Percentiles rank a stretch among this genome's conserved stretches.
Evolutionary conservation across 1,140 invertebrate genomes (phyloP).

Genomic region (Anastrepha ludens): DNA sequence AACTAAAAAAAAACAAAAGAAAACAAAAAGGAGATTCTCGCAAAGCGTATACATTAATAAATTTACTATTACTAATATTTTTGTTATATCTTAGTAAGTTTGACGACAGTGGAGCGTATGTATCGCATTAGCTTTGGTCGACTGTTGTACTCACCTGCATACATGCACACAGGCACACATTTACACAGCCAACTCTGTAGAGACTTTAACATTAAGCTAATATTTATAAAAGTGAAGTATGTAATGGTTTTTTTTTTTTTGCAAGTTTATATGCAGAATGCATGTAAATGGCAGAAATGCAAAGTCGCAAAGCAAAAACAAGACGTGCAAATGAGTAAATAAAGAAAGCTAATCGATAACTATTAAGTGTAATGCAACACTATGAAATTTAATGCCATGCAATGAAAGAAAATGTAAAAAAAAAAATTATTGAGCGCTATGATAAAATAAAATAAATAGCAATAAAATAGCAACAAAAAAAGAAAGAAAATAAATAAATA

Average conservation of each 20-base stretch:
- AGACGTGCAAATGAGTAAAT: neutral
- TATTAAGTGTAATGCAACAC: neutral
- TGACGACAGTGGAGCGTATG: neutral
- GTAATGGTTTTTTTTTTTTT: too few species aligned
- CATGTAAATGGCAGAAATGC: too few species aligned
- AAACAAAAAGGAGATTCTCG: too few species aligned
- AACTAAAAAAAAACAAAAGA: neutral
- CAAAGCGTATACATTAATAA: neutral
- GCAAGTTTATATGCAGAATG: too few species aligned
- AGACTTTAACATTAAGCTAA: too few species aligned
- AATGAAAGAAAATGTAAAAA: neutral
- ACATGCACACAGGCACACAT: too few species aligned
- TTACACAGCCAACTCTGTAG: too few species aligned
- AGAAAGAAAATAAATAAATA: neutral
- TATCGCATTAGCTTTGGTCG: too few species aligned
- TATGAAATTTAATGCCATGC: neutral
- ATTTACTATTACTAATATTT: neutral
- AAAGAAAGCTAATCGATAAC: neutral
- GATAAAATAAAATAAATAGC: too few species aligned
- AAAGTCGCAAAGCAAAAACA: too few species aligned
- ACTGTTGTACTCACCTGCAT: too few species aligned
- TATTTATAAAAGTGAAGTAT: too few species aligned
- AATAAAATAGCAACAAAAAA: neutral
- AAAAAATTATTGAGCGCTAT: neutral
- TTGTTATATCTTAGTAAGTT: neutral